Evolutionary conservation across 2,113 vertebrate species (phyloP), one percentile per base, ranked within the genome.

Genomic region (Blennius ocellaris): DNA sequence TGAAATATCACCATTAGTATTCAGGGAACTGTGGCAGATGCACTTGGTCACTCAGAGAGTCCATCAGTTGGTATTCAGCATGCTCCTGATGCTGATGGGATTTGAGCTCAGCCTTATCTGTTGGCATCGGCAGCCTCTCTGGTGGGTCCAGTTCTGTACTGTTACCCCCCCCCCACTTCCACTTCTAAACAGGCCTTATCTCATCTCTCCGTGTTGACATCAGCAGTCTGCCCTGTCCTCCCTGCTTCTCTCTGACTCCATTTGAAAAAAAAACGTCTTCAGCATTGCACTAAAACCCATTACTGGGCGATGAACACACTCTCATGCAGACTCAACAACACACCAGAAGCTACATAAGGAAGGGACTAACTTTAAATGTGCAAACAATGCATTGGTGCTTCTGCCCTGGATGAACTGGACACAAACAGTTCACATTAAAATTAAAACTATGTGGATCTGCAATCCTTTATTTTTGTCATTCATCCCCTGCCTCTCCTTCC

Each of bases 131-230:
- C 85, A 83, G 83, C 61, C 73, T 81, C 81, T 87, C 72, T 77
- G 47, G 70, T 82, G 66, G 70, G 63, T 87, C 63, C 69, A 45
- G 78, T 64, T 51, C 79, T 73, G 61, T 51, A 54, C 63, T 49
- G 59, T 80, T 58, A 67, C 56, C 44, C 15, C 68, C 47, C 48
- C 43, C n/a, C 44, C 43, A 3, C 60, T n/a, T 61, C 62, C 50
- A 50, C 62, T 65, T 76, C 68, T 63, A 60, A 72, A 81, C 81
- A 1, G 64, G 56, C 69, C 76, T 90, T 83, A 90, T 89, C 88
- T 89, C 80, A 89, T 89, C 85, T 86, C 69, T 59, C 61, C 48
- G 75, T 72, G 81, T 89, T 90, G 90, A 90, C 86, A 89, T 90
- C 88, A 85, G 83, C 83, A 85, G 75, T 80, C 75, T 78, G 78